Conservation (phyloP, 2,113 vertebrate genomes). For the Fregetta grallaria region DNA sequence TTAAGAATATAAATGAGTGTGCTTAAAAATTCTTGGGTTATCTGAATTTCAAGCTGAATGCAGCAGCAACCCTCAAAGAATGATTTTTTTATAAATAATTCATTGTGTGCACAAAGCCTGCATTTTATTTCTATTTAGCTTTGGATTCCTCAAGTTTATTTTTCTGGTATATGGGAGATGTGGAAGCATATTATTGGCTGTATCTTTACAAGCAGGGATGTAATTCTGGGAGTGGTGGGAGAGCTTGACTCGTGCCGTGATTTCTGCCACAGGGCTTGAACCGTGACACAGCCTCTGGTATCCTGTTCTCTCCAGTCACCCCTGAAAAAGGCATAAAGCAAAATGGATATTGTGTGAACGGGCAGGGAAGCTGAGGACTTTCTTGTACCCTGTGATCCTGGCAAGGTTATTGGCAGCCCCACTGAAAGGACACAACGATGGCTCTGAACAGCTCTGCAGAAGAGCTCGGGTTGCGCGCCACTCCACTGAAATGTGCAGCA, state of each 20-base stretch:
- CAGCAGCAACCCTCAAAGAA: not conserved
- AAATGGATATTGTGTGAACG: not conserved
- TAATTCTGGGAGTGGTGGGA: not conserved
- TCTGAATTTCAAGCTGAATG: slow-evolving; percentile 18
- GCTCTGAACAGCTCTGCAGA: not conserved
- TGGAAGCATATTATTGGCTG: not conserved
- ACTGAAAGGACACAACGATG: not conserved
- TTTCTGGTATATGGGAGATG: not conserved
- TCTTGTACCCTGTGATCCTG: not conserved
- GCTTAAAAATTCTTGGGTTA: not conserved
- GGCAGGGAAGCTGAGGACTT: not conserved
- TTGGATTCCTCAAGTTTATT: not conserved
- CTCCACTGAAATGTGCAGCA: not conserved
- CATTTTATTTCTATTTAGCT: slow-evolving; percentile 38
- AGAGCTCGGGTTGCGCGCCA: not conserved
- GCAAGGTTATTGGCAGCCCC: not conserved
- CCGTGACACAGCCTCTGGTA: not conserved
- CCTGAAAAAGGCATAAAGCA: not conserved
- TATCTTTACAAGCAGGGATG: not conserved
- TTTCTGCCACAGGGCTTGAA: not conserved
- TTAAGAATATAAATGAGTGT: slow-evolving; percentile 38
- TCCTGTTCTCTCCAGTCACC: not conserved
- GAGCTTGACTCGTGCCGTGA: not conserved
- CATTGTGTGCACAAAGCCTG: not conserved
- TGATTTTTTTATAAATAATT: slow-evolving; percentile 30